Evolutionary conservation across 2,888 invertebrate species (phyloP).

Genomic region (Hanleya hanleyi): DNA sequence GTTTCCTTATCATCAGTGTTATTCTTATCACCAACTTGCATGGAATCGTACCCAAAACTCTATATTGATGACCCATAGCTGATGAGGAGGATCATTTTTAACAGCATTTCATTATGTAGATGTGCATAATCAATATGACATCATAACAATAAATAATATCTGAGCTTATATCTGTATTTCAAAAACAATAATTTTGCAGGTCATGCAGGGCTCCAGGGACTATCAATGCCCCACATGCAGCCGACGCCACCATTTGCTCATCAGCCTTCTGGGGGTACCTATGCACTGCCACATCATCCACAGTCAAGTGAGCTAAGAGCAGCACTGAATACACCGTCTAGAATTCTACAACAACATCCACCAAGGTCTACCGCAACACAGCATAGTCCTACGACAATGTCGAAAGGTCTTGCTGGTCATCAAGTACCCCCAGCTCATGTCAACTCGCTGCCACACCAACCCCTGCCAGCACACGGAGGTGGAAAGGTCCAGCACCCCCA

Average conservation of each 20-base stretch:
- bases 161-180: too few species aligned
- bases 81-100: too few species aligned
- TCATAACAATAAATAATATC: too few species aligned
- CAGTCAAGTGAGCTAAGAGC: conserved; percentile 39
- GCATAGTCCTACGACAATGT: not conserved
- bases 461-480: not conserved
- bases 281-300: not conserved
- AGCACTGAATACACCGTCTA: conserved; percentile 38
- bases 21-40: too few species aligned
- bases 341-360: not conserved
- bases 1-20: too few species aligned
- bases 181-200: too few species aligned
- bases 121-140: too few species aligned
- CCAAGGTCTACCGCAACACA: not conserved
- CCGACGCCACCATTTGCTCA: conserved; percentile 1
- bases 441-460: not conserved
- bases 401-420: not conserved
- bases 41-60: too few species aligned
- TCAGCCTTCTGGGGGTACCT: not conserved
- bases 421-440: not conserved
- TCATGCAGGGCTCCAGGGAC: not conserved
- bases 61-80: too few species aligned
- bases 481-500: not conserved
- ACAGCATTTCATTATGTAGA: too few species aligned
- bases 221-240: not conserved